Evolutionary conservation across 1,140 invertebrate genomes (phyloP), one percentile per base, ranked within the genome.

Genomic region (Drosophila mayri): DNA sequence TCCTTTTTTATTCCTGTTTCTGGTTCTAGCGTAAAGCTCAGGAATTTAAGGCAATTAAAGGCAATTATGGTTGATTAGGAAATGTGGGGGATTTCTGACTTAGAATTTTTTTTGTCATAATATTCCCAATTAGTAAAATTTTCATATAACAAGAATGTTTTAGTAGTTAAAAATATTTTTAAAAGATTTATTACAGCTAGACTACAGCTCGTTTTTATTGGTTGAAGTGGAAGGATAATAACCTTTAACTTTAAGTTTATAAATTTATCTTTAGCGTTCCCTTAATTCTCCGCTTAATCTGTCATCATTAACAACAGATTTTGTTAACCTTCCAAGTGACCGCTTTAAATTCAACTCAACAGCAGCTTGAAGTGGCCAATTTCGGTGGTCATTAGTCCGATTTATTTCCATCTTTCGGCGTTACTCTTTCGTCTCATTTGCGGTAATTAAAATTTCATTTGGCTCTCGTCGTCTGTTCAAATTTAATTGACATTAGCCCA

Each of bases 361-460:
- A 38, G 35, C 28, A 71, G 41, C 40, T 84, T 83, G 61, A 84
- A 74, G 61, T 71, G 70, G 50, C 62, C 58, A 63, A 75, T 87
- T 79, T 64, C 46, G 38, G 37, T 74, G 47, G 41, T 49, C 67
- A 81, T 85, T 85, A 79, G 49, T 73, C 37, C 14, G 52, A 44
- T 44, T 44, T 54, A 54, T 16, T 66, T 8, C 32, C 40, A 28
- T 35, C 41, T n/a, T 25, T 38, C n/a, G 1, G 18, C 30, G 25
- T 22, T 20, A 25, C 28, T 49, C 28, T 50, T 61, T 46, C 32
- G 60, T 62, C 80, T 81, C 85, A 88, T 88, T 88, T 88, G 77
- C 84, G 85, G 85, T 88, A 90, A 88, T 88, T 88, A 88, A 90
- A 88, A 70, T 90, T 88, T 81, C 85, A 88, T 88, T 90, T 84